Base-by-base conservation (phyloP, 2,113 vertebrate species). In the Pyrgilauda ruficollis region DNA sequence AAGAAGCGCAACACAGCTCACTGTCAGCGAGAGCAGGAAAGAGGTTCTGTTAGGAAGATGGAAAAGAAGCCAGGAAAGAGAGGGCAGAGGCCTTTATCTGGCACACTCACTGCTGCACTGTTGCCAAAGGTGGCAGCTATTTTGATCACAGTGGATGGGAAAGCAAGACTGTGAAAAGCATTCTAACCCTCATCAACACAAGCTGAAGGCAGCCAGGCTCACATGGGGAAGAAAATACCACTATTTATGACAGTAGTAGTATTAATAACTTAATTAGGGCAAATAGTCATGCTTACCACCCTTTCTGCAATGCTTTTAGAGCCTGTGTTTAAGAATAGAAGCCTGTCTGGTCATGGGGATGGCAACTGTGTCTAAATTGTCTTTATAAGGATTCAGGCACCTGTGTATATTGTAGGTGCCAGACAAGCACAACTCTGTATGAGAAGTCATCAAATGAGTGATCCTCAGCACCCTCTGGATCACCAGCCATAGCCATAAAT, bases 71-170 rank as follows among this genome's bases (percentile, higher is more conserved):
- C 84, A 93, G 44, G 41, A 76, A 76, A 73, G 49, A 62, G 43
- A 67, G 31, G 53, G 58, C 35, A 79, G 72, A 80, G 35, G 73
- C 68, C 49, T 73, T 85, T 84, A 50, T 63, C 64, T 94, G 84
- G 81, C 81, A 89, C 67, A 35, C 18, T 77, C 30, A 14, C 49
- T 76, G 63, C 19, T 68, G 44, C 43, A 13, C 11, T 67, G 31
- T 28, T 75, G 83, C 68, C 90, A 94, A 89, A 86, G 68, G 84
- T 73, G 53, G 77, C 33, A 73, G 92, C 81, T 95, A 52, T 89
- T 93, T 87, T 44, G 19, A 76, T 52, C 63, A 73, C 49, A 59
- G 49, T 12, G 50, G 53, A 63, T 35, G n/a, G 66, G 35, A 84
- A 8, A 76, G 30, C 33, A 79, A 55, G 67, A 72, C n/a, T 62